Percentiles rank a stretch among this genome's conserved stretches.
These are phyloP conservation scores for Microdon myrmicae DNA, from an alignment of 2,888 invertebrate genomes.

Conservation along the genomic window DNA sequence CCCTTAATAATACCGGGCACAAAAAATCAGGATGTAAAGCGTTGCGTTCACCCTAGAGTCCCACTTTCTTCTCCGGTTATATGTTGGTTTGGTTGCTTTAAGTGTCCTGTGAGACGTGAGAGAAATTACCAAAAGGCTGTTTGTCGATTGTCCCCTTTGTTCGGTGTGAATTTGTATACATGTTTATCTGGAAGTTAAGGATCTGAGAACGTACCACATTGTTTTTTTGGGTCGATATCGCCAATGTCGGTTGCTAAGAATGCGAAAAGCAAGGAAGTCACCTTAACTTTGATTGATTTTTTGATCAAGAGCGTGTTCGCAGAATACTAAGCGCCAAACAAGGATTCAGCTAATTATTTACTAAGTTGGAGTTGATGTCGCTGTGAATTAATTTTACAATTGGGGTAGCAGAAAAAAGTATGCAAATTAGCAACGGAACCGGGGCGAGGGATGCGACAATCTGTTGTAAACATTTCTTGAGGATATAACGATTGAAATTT, in stretches of 20 bases:
- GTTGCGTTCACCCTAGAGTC: slow-evolving; percentile 11
- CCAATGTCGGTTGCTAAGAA: not conserved
- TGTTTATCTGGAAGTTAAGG: slow-evolving; percentile 38
- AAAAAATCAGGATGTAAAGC: too few species aligned
- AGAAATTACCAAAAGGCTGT: slow-evolving; percentile 37
- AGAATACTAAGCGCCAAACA: slow-evolving; percentile 28
- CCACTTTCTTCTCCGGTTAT: too few species aligned
- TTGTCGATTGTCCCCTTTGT: slow-evolving; percentile 22
- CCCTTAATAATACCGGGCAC: too few species aligned
- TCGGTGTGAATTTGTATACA: slow-evolving; percentile 50
- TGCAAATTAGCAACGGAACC: too few species aligned
- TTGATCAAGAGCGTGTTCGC: slow-evolving; percentile 25
- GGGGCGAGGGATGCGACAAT: too few species aligned
- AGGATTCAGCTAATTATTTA: slow-evolving; percentile 41
- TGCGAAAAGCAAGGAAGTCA: slow-evolving; percentile 9
- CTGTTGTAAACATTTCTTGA: too few species aligned
- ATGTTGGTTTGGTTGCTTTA: too few species aligned
- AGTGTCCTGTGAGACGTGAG: slow-evolving; percentile 39
- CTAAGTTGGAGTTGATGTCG: slow-evolving; percentile 30
- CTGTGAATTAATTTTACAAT: slow-evolving; percentile 17
- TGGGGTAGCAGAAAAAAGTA: not conserved
- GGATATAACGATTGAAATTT: too few species aligned
- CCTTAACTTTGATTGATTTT: slow-evolving; percentile 37
- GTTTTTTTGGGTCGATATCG: not conserved
- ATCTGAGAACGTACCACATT: not conserved